Evolutionary conservation across 2,797 vertebrate species (phyloP).

Genomic region (Pygocentrus nattereri): DNA sequence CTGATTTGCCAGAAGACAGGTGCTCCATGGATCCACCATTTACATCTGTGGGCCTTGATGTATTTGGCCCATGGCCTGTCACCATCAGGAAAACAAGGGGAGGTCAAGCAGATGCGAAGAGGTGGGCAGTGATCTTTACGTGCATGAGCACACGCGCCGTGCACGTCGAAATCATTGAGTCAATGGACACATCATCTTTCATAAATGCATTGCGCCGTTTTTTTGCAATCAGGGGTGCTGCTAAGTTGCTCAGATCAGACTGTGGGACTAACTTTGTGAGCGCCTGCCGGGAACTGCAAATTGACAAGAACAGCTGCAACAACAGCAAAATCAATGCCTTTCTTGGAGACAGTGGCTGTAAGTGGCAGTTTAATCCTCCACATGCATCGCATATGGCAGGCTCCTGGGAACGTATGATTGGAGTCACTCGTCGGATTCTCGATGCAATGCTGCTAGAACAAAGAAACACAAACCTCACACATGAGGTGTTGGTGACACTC

Average conservation of each 20-base stretch:
- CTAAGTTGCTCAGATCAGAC: constrained; percentile 18
- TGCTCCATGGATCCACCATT: too few species aligned
- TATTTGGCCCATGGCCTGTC: too few species aligned
- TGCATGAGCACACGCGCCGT: too few species aligned
- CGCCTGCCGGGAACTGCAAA: constrained; percentile 9
- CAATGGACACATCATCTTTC: background rate
- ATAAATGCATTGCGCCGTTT: background rate
- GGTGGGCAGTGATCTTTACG: too few species aligned
- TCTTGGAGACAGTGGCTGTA: too few species aligned
- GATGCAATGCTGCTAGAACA: constrained; percentile 13
- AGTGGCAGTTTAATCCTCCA: too few species aligned
- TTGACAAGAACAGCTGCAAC: constrained; percentile 18
- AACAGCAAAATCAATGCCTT: too few species aligned
- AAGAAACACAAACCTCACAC: background rate
- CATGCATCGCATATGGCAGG: constrained; percentile 23
- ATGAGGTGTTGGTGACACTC: constrained; percentile 5
- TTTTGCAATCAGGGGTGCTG: constrained; percentile 19
- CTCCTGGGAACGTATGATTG: constrained; percentile 14
- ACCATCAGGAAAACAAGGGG: too few species aligned
- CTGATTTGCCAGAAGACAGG: too few species aligned
- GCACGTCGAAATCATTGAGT: too few species aligned
- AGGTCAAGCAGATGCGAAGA: too few species aligned
- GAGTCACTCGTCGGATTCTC: background rate
- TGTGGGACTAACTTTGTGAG: constrained; percentile 23
- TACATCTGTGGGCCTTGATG: too few species aligned